Conservation (phyloP, 1,140 invertebrate species). For the Drosophila rufa region DNA sequence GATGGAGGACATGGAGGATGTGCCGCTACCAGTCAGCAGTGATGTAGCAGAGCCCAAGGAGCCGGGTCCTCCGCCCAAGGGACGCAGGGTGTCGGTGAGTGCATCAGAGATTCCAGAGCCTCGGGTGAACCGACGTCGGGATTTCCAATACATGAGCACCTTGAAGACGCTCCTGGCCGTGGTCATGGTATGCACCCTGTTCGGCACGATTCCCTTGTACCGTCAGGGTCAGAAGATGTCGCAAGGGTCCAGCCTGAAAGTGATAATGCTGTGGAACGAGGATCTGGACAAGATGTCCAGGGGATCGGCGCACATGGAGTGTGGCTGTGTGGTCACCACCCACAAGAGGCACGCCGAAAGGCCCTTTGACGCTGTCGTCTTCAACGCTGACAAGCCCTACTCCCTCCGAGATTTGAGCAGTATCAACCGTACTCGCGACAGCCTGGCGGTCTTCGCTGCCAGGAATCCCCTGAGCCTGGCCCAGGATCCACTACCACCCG, state of each 20-base stretch:
- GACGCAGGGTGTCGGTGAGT: neutral
- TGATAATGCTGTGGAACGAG: slow-evolving; percentile 59
- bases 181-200: slow-evolving; percentile 23
- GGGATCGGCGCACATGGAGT: slow-evolving; percentile 20
- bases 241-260: neutral
- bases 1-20: neutral
- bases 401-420: slow-evolving; percentile 3
- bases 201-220: slow-evolving; percentile 11
- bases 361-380: slow-evolving; percentile 50
- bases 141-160: neutral
- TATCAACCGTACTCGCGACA: slow-evolving; percentile 15
- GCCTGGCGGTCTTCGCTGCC: slow-evolving; percentile 41
- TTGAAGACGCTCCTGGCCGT: slow-evolving; percentile 18
- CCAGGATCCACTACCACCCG: neutral
- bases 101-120: neutral
- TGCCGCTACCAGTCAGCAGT: neutral
- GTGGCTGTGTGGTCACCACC: slow-evolving; percentile 56
- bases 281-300: neutral
- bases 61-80: neutral
- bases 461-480: slow-evolving; percentile 26
- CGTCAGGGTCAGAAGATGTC: neutral
- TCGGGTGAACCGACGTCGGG: neutral
- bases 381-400: slow-evolving; percentile 49
- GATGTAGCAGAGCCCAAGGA: neutral
- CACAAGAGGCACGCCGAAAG: neutral